A percentile compares a stretch with the other conserved stretches of the same genome.
Evolutionary conservation across 1,140 invertebrate species (phyloP).

Genomic region (Drosophila micromelanica): DNA sequence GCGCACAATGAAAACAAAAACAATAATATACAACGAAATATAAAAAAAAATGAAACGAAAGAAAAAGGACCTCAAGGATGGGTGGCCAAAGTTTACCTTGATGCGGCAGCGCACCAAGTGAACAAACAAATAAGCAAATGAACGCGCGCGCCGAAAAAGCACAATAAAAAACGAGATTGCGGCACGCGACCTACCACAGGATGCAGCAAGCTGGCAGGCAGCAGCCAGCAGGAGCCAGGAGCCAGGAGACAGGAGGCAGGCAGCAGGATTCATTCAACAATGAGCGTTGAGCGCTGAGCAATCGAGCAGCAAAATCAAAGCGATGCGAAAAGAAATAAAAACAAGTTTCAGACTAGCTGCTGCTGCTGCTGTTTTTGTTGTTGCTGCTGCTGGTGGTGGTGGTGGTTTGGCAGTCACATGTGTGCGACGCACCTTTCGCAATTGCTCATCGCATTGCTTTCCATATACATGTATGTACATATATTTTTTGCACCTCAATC

Average conservation of each 20-base stretch:
- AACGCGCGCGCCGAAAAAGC: slow-evolving; percentile 74
- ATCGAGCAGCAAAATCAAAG: slow-evolving; percentile 81
- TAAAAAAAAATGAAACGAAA: not conserved
- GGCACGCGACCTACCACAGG: slow-evolving; percentile 83
- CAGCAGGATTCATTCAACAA: slow-evolving; percentile 36
- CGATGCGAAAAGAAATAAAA: slow-evolving; percentile 55
- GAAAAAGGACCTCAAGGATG: slow-evolving; percentile 8
- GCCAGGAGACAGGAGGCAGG: slow-evolving; percentile 5
- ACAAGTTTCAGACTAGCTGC: slow-evolving; percentile 66
- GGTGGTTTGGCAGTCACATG: slow-evolving; percentile 77
- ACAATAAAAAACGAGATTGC: slow-evolving; percentile 76
- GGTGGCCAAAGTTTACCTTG: slow-evolving; percentile 73
- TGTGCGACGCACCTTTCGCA: slow-evolving; percentile 67
- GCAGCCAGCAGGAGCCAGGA: no score
- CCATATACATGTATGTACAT: not conserved
- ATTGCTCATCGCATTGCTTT: slow-evolving; percentile 44
- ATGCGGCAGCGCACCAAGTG: slow-evolving; percentile 74
- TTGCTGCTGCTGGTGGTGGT: slow-evolving; percentile 38
- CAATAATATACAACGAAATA: slow-evolving; percentile 37
- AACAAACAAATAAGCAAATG: slow-evolving; percentile 83
- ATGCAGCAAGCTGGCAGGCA: slow-evolving; percentile 50
- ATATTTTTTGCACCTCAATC: slow-evolving; percentile 75
- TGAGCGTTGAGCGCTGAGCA: slow-evolving; percentile 55
- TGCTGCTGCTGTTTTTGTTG: slow-evolving; percentile 8
- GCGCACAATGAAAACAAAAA: slow-evolving; percentile 71